phyloP scores from a whole-genome alignment of 1,140 invertebrate genomes.

The Goniozus legneri region DNA sequence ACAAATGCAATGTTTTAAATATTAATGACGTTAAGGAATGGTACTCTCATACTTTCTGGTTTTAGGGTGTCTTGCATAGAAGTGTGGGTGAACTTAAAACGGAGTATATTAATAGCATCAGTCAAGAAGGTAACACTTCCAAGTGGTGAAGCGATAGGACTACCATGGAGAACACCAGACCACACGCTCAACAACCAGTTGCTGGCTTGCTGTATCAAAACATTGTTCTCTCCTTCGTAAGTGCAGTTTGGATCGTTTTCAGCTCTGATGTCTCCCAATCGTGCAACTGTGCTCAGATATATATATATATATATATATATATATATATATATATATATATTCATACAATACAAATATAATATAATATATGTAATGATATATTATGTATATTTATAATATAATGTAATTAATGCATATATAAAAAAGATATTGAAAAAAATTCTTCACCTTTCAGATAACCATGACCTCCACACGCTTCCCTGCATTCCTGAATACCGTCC shows the following conservation, averaged over 20 bases:
- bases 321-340: too few species aligned
- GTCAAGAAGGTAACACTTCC: slow-evolving; percentile 63
- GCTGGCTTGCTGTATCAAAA: slow-evolving; percentile 89
- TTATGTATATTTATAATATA: background rate
- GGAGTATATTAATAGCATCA: slow-evolving; percentile 53
- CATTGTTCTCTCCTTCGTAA: slow-evolving; percentile 96
- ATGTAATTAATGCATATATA: background rate
- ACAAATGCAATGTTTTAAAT: slow-evolving; percentile 31
- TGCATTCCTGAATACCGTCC: slow-evolving; percentile 84
- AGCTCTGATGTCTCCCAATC: slow-evolving; percentile 78
- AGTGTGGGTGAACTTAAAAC: slow-evolving; percentile 50
- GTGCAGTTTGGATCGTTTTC: slow-evolving; percentile 91
- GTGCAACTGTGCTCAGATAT: slow-evolving; percentile 61
- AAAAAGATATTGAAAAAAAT: slow-evolving; percentile 3
- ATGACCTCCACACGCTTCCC: slow-evolving; percentile 87
- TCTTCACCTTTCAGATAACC: slow-evolving; percentile 69
- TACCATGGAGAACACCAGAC: slow-evolving; percentile 49
- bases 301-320: too few species aligned
- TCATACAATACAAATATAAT: background rate
- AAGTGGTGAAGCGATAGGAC: slow-evolving; percentile 58
- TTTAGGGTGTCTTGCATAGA: slow-evolving; percentile 48
- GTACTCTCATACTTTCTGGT: slow-evolving; percentile 58
- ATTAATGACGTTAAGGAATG: slow-evolving; percentile 9
- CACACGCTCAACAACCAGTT: slow-evolving; percentile 81
- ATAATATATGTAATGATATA: slow-evolving; percentile 1